phyloP scores from a whole-genome alignment of 2,113 vertebrate species.

The Eurypyga helias region DNA sequence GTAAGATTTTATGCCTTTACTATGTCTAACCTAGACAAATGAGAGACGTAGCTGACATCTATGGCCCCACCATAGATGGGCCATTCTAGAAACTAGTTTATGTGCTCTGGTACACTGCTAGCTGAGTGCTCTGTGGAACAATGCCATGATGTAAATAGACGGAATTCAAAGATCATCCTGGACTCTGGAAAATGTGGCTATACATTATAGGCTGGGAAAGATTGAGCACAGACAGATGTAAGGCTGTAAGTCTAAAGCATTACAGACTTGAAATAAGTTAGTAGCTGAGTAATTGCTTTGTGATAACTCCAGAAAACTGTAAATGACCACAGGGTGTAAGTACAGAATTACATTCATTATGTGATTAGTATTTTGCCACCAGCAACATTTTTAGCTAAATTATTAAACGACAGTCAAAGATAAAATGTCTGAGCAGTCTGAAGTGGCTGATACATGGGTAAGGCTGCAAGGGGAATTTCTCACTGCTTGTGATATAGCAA shows the following conservation, averaged over 20 bases:
- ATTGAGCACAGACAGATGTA: neutral
- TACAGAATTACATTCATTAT: neutral
- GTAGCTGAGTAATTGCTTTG: neutral
- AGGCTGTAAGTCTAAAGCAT: neutral
- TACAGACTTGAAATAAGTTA: neutral
- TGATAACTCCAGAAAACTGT: neutral
- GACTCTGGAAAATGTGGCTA: neutral
- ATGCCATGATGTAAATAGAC: neutral
- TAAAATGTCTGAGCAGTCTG: neutral
- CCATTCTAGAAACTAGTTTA: neutral
- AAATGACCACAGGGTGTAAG: neutral
- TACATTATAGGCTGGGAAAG: neutral
- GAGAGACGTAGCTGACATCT: neutral
- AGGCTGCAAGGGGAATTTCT: neutral
- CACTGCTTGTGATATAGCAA: neutral
- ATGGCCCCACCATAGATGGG: rapidly evolving
- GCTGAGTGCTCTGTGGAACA: neutral
- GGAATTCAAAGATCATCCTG: neutral
- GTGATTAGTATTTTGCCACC: neutral
- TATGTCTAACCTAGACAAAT: neutral
- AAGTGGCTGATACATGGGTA: neutral
- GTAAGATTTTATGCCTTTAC: neutral
- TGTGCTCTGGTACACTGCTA: neutral
- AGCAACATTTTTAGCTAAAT: neutral
- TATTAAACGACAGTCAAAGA: neutral